phyloP scores from a whole-genome alignment of 2,113 vertebrate species.

The Tetraodon nigroviridis region DNA sequence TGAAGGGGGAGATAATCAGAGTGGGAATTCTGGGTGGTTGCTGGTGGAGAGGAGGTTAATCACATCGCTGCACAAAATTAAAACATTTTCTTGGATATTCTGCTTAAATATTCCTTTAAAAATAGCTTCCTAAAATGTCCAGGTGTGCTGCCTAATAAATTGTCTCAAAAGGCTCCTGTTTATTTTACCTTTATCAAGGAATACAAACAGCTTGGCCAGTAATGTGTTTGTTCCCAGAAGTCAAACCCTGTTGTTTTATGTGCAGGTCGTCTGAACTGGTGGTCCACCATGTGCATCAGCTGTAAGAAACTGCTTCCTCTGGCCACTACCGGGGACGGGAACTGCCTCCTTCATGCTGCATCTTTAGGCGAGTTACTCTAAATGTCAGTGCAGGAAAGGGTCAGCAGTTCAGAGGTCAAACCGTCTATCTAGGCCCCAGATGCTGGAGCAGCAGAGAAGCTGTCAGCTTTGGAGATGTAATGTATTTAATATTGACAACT shows the following conservation, averaged over 20 bases:
- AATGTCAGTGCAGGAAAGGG: conserved; percentile 8
- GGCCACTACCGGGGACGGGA: conserved; percentile 96
- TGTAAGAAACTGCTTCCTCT: conserved; percentile 95
- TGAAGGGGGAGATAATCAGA: conserved; percentile 6
- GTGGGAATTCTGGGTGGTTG: background rate
- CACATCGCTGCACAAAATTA: too few relatives aligned
- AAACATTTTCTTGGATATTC: too few relatives aligned
- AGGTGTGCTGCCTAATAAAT: too few relatives aligned
- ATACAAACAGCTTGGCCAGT: background rate
- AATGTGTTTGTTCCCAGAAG: background rate
- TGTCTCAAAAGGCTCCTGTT: too few relatives aligned
- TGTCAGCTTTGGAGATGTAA: conserved; percentile 14
- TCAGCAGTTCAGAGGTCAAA: conserved; percentile 7
- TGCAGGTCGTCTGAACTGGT: conserved; percentile 96
- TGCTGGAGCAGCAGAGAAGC: conserved; percentile 20
- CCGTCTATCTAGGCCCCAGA: conserved; percentile 19
- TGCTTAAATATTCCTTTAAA: too few relatives aligned
- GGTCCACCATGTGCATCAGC: conserved; percentile 92
- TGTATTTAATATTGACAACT: conserved; percentile 34
- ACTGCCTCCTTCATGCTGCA: conserved; percentile 96
- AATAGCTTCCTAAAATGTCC: too few relatives aligned
- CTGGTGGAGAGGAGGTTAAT: too few relatives aligned
- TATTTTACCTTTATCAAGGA: too few relatives aligned
- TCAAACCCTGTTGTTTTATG: background rate
- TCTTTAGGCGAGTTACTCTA: conserved; percentile 84